phyloP scores from a whole-genome alignment of 2,888 invertebrate species.

The Mylabris sibirica region DNA sequence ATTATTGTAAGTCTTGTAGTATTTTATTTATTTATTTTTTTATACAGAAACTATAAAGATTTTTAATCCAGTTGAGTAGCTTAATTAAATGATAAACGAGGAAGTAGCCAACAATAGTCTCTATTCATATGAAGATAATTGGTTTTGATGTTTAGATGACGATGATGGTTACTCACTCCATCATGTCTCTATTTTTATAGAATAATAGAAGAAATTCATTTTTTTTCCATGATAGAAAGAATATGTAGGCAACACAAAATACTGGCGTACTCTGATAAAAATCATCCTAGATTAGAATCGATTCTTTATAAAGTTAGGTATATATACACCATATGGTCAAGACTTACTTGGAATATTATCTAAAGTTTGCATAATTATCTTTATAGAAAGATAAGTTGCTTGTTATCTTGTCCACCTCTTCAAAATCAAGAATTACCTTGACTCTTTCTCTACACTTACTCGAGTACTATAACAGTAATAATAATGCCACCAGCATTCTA shows the following conservation, averaged over 20 bases:
- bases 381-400: neutral
- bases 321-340: slow-evolving; percentile 7
- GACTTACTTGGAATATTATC: neutral
- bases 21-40: neutral
- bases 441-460: no score
- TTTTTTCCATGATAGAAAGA: neutral
- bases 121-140: slow-evolving; percentile 8
- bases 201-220: neutral
- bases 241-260: neutral
- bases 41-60: neutral
- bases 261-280: neutral
- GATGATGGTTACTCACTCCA: neutral
- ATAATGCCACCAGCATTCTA: neutral
- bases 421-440: neutral
- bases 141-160: neutral
- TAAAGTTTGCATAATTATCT: slow-evolving; percentile 10
- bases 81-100: slow-evolving; percentile 9
- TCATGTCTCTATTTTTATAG: neutral
- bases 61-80: neutral
- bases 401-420: slow-evolving; percentile 7
- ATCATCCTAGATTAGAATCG: neutral
- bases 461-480: no score
- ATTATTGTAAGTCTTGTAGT: no score
- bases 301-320: neutral
- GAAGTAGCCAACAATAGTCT: slow-evolving; percentile 10